Evolutionary conservation across 64 coral and sea anemone genomes (phyloP), one percentile per base, ranked within the genome.

Genomic region (Stichodactyla helianthus): DNA sequence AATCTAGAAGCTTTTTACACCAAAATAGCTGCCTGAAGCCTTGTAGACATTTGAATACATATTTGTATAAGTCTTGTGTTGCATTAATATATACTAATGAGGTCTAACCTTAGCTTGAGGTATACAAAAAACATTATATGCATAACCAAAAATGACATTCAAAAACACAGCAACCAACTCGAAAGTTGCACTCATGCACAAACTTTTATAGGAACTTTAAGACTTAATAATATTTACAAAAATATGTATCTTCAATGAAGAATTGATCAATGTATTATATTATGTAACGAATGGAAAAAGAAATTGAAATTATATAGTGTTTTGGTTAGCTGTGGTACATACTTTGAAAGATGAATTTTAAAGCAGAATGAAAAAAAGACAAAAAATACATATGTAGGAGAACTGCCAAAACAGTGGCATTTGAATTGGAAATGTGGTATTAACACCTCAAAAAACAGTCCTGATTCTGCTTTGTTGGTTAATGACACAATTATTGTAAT

Each of bases 231-330:
- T 17, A 65, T 65, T 65, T 65, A 22, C 62, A 65, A n/a, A 65
- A n/a, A 65, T 65, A n/a, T 65, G 62, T 65, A 65, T 65, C 62
- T 65, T 65, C 62, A 22, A 65, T 65, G 62, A 65, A 65, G 62
- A 65, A 65, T 65, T 65, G 62, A 65, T n/a, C 19, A 7, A 22
- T 65, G 62, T 65, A 65, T 65, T 65, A n/a, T 65, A 6, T n/a
- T 12, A n/a, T n/a, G 19, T 65, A 9, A 65, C 18, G 5, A 22
- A 22, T n/a, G 19, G 35, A 44, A 65, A 59, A 22, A 65, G 7
- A 65, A 65, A 18, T 65, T 65, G 18, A 20, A 65, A 9, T 23
- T 65, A n/a, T 17, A 65, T 62, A 62, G 59, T 65, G 18, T 65
- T 65, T 65, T 65, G 13, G 10, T 17, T 65, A 65, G 62, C 62